phyloP scores from a whole-genome alignment of 2,797 vertebrate species.

The Chrosomus eos region DNA sequence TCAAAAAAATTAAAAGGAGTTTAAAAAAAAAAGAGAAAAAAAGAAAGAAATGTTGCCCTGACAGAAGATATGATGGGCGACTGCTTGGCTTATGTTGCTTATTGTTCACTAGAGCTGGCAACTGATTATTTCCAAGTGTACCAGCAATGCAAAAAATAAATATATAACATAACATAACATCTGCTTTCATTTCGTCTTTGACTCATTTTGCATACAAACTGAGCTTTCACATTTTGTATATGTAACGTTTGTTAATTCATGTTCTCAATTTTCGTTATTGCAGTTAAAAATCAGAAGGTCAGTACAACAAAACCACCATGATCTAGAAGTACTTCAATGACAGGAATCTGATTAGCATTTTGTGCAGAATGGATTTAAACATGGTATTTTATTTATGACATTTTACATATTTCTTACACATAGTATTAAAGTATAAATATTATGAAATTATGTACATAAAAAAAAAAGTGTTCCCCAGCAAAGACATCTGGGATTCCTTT shows the following conservation, averaged over 20 bases:
- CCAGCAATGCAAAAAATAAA: constrained; percentile 83
- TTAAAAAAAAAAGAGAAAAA: constrained; percentile 63
- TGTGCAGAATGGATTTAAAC: background rate
- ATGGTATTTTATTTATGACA: too few species aligned
- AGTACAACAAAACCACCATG: background rate
- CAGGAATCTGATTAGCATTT: background rate
- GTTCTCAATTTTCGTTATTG: background rate
- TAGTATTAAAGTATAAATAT: background rate
- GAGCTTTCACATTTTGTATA: background rate
- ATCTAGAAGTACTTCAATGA: background rate
- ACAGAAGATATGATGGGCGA: constrained; percentile 73
- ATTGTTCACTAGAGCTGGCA: constrained; percentile 82
- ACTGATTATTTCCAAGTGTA: constrained; percentile 84
- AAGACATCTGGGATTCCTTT: background rate
- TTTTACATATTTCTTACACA: too few species aligned
- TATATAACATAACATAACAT: constrained; percentile 76
- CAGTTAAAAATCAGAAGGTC: background rate
- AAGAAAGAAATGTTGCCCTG: constrained; percentile 66
- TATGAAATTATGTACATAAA: background rate
- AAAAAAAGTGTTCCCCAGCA: too few species aligned
- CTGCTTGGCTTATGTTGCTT: constrained; percentile 84
- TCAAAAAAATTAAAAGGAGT: constrained; percentile 62
- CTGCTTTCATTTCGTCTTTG: background rate
- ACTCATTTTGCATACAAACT: background rate
- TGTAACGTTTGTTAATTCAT: background rate